Evolutionary conservation across 2,113 vertebrate genomes (phyloP).

Genomic region (Axis porcinus): DNA sequence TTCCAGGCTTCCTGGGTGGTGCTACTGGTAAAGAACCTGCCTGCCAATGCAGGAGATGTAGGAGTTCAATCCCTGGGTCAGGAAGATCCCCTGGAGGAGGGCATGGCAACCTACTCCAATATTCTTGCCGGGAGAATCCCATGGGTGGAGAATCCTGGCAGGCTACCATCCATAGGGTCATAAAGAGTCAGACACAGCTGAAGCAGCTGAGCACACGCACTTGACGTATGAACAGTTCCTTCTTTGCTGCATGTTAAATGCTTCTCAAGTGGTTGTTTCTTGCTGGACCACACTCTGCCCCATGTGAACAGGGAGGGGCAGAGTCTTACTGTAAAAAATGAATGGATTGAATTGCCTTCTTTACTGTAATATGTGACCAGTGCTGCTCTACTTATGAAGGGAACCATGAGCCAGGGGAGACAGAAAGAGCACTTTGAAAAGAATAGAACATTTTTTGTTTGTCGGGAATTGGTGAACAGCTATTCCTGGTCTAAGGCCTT

Average conservation of each 20-base stretch:
- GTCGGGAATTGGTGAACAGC: not conserved
- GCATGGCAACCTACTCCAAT: not conserved
- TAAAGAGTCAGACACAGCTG: not conserved
- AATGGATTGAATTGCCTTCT: not conserved
- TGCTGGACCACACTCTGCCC: not conserved
- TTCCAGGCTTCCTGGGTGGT: not conserved
- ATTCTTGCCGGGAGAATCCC: not conserved
- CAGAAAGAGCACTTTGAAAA: slow-evolving; percentile 28
- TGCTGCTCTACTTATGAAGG: not conserved
- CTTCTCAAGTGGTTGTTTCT: not conserved
- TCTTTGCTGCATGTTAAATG: not conserved
- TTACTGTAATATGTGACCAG: not conserved
- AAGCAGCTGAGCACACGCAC: not conserved
- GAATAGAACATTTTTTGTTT: not conserved
- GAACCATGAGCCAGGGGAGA: not conserved
- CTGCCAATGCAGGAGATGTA: not conserved
- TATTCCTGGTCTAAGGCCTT: not conserved
- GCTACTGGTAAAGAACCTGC: not conserved
- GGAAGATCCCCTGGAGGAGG: not conserved
- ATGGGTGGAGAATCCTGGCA: not conserved
- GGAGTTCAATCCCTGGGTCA: not conserved
- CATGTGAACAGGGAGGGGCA: not conserved
- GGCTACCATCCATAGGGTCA: not conserved
- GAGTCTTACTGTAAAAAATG: not conserved
- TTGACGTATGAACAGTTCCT: not conserved